Base-by-base conservation (phyloP, 2,888 invertebrate species). In the Ligdia adustata region DNA sequence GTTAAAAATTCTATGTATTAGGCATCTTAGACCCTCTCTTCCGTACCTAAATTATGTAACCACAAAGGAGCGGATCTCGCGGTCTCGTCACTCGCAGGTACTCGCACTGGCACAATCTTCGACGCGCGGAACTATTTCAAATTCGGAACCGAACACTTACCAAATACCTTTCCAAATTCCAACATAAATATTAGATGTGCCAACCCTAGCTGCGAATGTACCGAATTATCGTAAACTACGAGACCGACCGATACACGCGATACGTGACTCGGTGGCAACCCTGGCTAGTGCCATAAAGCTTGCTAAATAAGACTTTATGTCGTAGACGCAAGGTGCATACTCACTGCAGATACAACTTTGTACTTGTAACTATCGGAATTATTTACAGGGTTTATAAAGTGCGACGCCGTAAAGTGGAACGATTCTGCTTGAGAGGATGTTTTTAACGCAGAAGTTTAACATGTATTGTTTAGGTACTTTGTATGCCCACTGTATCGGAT, bases 201-300 rank as follows among this genome's bases (percentile, higher is more conserved):
- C 54, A 54, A 40, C 61, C 60, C 58, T 57, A 57, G 55, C 60
- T 53, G 57, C 48, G 51, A 60, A 62, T 63, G 62, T 66, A 56
- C 59, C 57, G 57, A 62, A 70, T 65, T 66, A 67, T 62, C 62
- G 62, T 66, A 66, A 67, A 64, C 66, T 63, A 63, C 56, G 55
- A 51, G 47, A 53, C 49, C 60, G 52, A 52, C 60, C 60, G 57
- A 64, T 64, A 64, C 62, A 62, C 59, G 57, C 62, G 52, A 62
- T 62, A 62, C 64, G 64, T 62, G 62, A 60, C 62, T 64, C 46
- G 27, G 51, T 15, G 46, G 44, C 58, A 41, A 44, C 55, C 48
- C 44, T 45, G 18, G 37, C n/a, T 14, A 27, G 33, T 18, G 14
- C n/a, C 28, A 27, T 24, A 33, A 33, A 37, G 43, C 49, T 24